Base-by-base conservation (phyloP, 1,140 invertebrate species). In the Habropoda laboriosa region DNA sequence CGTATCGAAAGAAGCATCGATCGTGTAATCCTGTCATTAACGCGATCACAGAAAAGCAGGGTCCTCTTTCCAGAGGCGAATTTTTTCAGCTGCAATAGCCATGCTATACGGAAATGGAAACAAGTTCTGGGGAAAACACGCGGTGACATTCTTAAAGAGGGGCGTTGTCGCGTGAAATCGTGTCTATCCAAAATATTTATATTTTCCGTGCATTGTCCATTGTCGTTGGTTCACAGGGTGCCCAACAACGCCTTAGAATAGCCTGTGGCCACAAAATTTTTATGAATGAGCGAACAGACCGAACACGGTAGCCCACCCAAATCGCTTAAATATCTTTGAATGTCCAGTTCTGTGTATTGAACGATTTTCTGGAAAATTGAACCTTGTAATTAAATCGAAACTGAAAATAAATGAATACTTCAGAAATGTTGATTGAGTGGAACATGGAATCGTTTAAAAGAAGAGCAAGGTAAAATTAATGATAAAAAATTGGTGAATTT, bases 161-260 rank as follows among this genome's bases (percentile, higher is more conserved):
- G 78, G 86, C 75, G 80, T 81, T 71, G 71, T 79, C 85, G 86
- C 86, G 87, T 88, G 86, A 88, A 88, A 88, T 88, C 82, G 76
- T 77, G 80, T 55, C 79, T 75, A 78, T 67, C 81, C 79, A 87
- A 88, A 87, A 88, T 88, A 88, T 88, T 88, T 88, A 85, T 86
- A 84, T 83, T 79, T 86, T 84, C 47, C 66, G 67, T 57, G 58
- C 75, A 85, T 85, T 86, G 85, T 85, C 61, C 40, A 67, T 87
- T 87, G 86, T 83, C 27, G 40, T 21, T 32, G 27, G 78, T 60
- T 66, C 63, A 67, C 53, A 35, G 82, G 70, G 78, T 68, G 55
- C 45, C 53, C 40, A n/a, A 55, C 60, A 32, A 45, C 0, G 42
- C 40, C 57, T 10, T 51, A 68, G 67, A 83, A 86, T 86, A 72